Evolutionary conservation across 2,797 vertebrate genomes (phyloP).

Genomic region (Gastrophryne carolinensis): DNA sequence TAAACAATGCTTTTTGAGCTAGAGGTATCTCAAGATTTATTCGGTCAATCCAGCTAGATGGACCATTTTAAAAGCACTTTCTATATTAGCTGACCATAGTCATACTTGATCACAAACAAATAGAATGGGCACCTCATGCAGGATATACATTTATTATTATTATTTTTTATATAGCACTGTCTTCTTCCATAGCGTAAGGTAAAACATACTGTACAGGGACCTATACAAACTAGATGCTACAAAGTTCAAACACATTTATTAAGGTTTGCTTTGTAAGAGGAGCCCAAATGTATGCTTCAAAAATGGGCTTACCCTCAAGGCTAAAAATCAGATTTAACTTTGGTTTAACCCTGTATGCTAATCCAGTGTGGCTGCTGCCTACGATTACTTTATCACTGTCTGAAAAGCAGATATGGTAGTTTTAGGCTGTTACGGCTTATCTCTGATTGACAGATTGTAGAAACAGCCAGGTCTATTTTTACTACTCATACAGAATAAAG

Average conservation of each 20-base stretch:
- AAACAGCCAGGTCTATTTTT: constrained; percentile 3
- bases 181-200: too few relatives aligned
- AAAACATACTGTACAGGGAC: too few relatives aligned
- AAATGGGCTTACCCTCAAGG: background rate
- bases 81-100: too few relatives aligned
- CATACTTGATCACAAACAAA: too few relatives aligned
- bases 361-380: background rate
- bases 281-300: background rate
- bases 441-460: constrained; percentile 12
- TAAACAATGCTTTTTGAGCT: too few relatives aligned
- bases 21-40: too few relatives aligned
- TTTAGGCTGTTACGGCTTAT: background rate
- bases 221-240: too few relatives aligned
- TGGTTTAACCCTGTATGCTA: constrained; percentile 1
- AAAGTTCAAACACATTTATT: background rate
- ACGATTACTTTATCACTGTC: constrained; percentile 4
- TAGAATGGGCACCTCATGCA: too few relatives aligned
- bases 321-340: background rate
- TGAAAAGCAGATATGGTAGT: constrained; percentile 10
- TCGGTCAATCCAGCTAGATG: too few relatives aligned
- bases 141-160: too few relatives aligned
- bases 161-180: too few relatives aligned
- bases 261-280: background rate
- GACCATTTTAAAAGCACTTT: too few relatives aligned
- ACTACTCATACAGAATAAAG: background rate